A percentile compares a stretch with the other conserved stretches of the same genome.
Evolutionary conservation across 2,797 vertebrate species (phyloP).

Genomic region (Myiotriccus ornatus): DNA sequence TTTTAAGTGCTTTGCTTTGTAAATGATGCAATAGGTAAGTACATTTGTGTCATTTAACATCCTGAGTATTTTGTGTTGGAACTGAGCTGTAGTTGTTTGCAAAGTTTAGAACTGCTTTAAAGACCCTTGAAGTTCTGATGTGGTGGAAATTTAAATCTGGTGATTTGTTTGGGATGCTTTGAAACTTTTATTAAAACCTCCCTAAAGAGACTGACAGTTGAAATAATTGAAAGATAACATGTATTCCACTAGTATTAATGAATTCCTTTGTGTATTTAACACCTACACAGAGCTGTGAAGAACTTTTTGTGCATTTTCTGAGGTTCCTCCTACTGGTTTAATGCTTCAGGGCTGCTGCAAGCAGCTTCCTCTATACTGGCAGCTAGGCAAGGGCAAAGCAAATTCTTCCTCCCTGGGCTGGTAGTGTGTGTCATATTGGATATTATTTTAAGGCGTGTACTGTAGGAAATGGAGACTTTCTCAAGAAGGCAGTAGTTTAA

Average conservation of each 20-base stretch:
- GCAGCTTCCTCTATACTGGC: not conserved
- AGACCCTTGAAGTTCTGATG: not conserved
- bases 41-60: slow-evolving; percentile 24
- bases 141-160: not conserved
- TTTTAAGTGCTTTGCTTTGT: slow-evolving; percentile 52
- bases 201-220: not conserved
- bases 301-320: not conserved
- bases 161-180: not conserved
- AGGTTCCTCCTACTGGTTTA: not conserved
- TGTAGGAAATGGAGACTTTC: not conserved
- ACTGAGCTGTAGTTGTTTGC: not conserved
- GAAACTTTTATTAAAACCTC: not conserved
- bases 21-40: slow-evolving; percentile 52
- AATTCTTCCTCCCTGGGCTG: not conserved
- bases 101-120: not conserved
- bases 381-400: not conserved
- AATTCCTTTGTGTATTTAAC: not conserved
- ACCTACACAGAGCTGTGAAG: not conserved
- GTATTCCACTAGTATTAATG: not conserved
- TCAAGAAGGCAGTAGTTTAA: not conserved
- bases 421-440: not conserved
- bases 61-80: not conserved
- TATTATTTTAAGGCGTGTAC: not conserved
- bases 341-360: slow-evolving; percentile 26
- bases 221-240: not conserved